phyloP scores from a whole-genome alignment of 2,888 invertebrate species.

The Agriopis leucophaearia region DNA sequence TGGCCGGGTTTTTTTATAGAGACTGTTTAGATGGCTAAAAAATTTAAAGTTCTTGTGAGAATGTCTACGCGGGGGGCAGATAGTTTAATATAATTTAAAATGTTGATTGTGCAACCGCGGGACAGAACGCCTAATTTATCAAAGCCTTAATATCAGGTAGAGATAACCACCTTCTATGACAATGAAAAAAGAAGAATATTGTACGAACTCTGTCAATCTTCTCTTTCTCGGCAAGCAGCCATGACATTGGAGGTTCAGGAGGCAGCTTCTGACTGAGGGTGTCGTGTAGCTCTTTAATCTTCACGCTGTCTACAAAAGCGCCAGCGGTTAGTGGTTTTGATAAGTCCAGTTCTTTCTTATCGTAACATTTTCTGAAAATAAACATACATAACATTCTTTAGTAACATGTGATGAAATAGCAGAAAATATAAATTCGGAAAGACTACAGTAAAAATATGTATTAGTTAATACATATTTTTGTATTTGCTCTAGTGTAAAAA shows the following conservation, averaged over 20 bases:
- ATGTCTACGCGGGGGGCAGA: too few relatives aligned
- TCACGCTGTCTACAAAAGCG: conserved; percentile 91
- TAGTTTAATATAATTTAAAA: too few relatives aligned
- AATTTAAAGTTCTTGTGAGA: too few relatives aligned
- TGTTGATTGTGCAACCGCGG: too few relatives aligned
- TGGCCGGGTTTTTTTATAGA: too few relatives aligned
- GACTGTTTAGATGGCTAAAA: too few relatives aligned
- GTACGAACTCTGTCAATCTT: conserved; percentile 68
- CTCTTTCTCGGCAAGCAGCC: conserved; percentile 75
- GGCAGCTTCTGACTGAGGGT: conserved; percentile 72
- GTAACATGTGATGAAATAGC: not conserved
- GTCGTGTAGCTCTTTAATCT: conserved; percentile 82
- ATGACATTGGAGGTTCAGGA: conserved; percentile 75
- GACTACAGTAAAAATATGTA: too few relatives aligned
- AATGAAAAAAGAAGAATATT: not conserved
- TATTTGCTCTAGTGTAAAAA: too few relatives aligned
- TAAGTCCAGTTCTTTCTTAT: conserved; percentile 89
- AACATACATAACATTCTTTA: not conserved
- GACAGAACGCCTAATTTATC: too few relatives aligned
- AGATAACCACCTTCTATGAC: too few relatives aligned
- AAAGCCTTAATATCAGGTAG: too few relatives aligned
- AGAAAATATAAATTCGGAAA: not conserved
- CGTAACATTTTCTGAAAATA: conserved; percentile 68
- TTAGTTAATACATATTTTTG: too few relatives aligned
- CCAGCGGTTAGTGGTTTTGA: conserved; percentile 91